Percentiles rank a stretch among this genome's conserved stretches.
Conservation (phyloP, 2,888 invertebrate genomes). For the Clivina fossor region DNA sequence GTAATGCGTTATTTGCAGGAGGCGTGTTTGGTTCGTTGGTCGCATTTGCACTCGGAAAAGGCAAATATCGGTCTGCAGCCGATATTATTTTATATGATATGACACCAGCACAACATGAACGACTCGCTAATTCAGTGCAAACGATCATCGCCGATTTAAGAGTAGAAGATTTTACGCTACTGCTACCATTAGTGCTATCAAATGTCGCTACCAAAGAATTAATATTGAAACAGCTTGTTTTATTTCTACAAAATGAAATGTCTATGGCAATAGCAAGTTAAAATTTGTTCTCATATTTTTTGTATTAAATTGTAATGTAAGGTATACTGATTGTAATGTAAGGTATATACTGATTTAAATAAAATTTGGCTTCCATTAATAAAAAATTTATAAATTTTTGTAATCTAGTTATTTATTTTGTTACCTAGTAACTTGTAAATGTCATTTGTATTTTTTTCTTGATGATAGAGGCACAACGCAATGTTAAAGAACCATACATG, state of each 20-base stretch:
- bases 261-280: constrained; percentile 27
- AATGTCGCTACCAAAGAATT: constrained; percentile 41
- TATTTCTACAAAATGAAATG: constrained; percentile 45
- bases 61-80: constrained; percentile 48
- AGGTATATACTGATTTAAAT: too few relatives aligned
- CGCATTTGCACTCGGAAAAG: constrained; percentile 43
- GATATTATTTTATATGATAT: constrained; percentile 46
- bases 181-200: constrained; percentile 42
- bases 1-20: too few relatives aligned
- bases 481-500: too few relatives aligned
- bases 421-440: too few relatives aligned
- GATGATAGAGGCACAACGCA: too few relatives aligned
- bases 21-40: constrained; percentile 47
- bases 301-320: too few relatives aligned
- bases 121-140: constrained; percentile 41
- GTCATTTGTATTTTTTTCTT: too few relatives aligned
- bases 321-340: too few relatives aligned
- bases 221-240: constrained; percentile 40
- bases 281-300: too few relatives aligned
- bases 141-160: constrained; percentile 41
- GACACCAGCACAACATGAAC: constrained; percentile 44
- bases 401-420: too few relatives aligned
- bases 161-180: constrained; percentile 43
- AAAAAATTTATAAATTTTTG: too few relatives aligned
- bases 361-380: too few relatives aligned